These are phyloP conservation scores for Chironomus striatipennis DNA, from an alignment of 1,140 invertebrate species.

Conservation along the genomic window DNA sequence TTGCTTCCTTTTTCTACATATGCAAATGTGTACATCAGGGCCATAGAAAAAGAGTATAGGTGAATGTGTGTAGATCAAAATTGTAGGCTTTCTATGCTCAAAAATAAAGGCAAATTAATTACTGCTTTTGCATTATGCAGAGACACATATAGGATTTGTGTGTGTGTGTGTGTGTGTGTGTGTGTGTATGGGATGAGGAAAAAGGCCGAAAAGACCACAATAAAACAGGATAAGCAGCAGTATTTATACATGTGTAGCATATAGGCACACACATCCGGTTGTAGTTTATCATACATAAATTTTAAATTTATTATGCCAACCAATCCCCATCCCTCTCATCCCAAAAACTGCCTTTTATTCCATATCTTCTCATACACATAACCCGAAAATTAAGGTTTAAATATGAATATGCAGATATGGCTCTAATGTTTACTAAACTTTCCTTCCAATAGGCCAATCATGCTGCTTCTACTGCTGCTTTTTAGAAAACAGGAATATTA, in stretches of 20 bases:
- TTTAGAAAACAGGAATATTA: too few species aligned
- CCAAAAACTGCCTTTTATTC: too few species aligned
- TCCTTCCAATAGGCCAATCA: too few species aligned
- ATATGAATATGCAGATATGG: not conserved
- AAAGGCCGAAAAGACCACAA: not conserved
- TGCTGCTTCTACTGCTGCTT: too few species aligned
- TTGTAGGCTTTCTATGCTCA: not conserved
- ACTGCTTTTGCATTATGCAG: slow-evolving; percentile 1
- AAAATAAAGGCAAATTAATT: slow-evolving; percentile 15
- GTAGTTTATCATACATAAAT: slow-evolving; percentile 9
- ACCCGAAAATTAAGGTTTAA: slow-evolving; percentile 3
- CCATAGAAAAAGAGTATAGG: not conserved
- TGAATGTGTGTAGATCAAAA: not conserved
- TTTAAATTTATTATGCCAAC: not conserved
- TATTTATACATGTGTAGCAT: not conserved
- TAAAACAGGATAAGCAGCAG: not conserved
- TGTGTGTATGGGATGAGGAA: not conserved
- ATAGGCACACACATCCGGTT: not conserved
- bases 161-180: too few species aligned
- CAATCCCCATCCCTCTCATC: not conserved
- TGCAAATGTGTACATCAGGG: too few species aligned
- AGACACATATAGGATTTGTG: not conserved
- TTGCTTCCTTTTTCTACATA: too few species aligned
- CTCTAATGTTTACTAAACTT: not conserved
- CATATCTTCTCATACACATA: not conserved